Percentiles rank a stretch among this genome's conserved stretches.
Evolutionary conservation across 37 sponge, comb jelly and placozoan genomes (phyloP).

Genomic region (Cliona cf. orientalis): DNA sequence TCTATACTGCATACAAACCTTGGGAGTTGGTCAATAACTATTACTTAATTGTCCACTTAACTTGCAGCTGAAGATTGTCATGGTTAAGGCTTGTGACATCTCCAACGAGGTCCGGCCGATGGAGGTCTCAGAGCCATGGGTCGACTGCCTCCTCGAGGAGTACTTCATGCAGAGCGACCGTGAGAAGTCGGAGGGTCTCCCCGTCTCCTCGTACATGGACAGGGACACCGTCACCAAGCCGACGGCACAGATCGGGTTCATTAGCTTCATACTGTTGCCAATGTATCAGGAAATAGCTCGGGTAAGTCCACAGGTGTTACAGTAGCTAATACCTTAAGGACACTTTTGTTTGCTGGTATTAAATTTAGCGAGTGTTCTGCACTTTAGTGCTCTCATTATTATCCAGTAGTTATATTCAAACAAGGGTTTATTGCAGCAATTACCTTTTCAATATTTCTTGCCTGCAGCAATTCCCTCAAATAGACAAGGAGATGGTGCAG

Average conservation of each 20-base stretch:
- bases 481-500: conserved; percentile 61
- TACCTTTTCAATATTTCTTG: not conserved
- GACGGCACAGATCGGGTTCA: conserved; percentile 87
- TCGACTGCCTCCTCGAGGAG: conserved; percentile 90
- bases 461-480: conserved; percentile 72
- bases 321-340: not conserved
- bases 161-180: conserved; percentile 87
- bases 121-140: conserved; percentile 88
- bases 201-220: conserved; percentile 93
- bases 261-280: conserved; percentile 81
- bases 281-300: conserved; percentile 69
- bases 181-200: conserved; percentile 86
- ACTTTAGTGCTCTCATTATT: no score
- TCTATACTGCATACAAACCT: no score
- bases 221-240: conserved; percentile 89
- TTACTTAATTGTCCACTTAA: no score
- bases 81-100: conserved; percentile 89
- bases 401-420: no score
- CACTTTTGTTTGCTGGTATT: no score
- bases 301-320: conserved; percentile 29
- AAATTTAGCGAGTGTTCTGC: no score
- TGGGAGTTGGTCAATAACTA: no score
- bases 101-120: conserved; percentile 89
- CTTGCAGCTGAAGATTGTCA: conserved; percentile 71
- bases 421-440: no score